A percentile compares a stretch with the other conserved stretches of the same genome.
Evolutionary conservation across 2,797 vertebrate genomes (phyloP).

Genomic region (Huso huso): DNA sequence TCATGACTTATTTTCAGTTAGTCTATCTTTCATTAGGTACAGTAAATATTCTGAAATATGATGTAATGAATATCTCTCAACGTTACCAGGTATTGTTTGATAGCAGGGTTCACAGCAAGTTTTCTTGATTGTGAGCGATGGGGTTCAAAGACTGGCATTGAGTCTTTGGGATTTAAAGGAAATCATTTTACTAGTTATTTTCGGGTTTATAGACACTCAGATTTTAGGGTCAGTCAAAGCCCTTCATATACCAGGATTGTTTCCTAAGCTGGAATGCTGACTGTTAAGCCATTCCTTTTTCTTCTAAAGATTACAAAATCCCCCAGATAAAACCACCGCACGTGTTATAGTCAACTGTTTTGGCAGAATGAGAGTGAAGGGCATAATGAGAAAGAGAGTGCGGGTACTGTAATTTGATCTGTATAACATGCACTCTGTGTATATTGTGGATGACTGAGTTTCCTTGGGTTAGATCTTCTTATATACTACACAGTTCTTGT

Average conservation of each 20-base stretch:
- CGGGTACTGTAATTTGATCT: no score
- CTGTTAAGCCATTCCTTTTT: neutral
- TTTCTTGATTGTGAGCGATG: neutral
- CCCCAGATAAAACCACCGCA: conserved; percentile 3
- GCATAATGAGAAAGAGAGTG: no score
- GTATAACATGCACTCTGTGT: no score
- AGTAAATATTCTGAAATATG: no score
- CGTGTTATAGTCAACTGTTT: conserved; percentile 11
- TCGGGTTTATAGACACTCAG: conserved; percentile 10
- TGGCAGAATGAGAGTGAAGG: neutral
- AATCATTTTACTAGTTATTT: conserved; percentile 12
- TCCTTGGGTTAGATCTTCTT: no score
- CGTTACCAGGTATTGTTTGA: no score
- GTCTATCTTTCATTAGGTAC: no score
- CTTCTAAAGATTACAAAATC: conserved; percentile 10
- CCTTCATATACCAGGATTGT: conserved; percentile 6
- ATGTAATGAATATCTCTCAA: no score
- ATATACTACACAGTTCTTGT: no score
- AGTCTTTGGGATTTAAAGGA: conserved; percentile 6
- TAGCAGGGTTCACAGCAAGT: neutral
- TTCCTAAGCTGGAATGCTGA: conserved; percentile 17
- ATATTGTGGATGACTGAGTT: no score
- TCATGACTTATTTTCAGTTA: no score
- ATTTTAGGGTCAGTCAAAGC: conserved; percentile 6
- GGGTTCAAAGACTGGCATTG: neutral